Evolutionary conservation across 2,888 invertebrate species (phyloP).

Genomic region (Pristionchus mayeri): DNA sequence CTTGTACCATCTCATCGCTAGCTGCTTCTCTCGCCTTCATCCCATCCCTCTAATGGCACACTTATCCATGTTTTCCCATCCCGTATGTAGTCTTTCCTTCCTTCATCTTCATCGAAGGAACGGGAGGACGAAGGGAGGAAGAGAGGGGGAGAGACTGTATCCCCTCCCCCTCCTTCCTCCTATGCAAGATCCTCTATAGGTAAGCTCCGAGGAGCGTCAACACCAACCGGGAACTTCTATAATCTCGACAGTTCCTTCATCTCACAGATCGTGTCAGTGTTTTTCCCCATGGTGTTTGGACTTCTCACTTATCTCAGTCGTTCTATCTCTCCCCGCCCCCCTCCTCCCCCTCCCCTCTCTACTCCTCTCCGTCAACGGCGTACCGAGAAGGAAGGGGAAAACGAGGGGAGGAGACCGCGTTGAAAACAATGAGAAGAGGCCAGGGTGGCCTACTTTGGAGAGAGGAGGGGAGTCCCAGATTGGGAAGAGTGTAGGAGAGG

Average conservation of each 20-base stretch:
- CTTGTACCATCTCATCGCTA: conserved; percentile 23
- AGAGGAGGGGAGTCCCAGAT: conserved; percentile 30
- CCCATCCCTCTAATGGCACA: conserved; percentile 38
- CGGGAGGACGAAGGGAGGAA: no score
- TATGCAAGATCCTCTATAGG: neutral
- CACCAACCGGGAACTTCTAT: conserved; percentile 5
- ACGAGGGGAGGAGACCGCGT: neutral
- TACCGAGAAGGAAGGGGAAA: neutral
- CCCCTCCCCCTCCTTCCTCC: neutral
- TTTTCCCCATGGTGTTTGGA: neutral
- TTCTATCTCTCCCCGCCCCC: neutral
- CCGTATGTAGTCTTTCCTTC: conserved; percentile 12
- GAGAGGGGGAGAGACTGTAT: conserved; percentile 21
- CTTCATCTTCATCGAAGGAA: conserved; percentile 19
- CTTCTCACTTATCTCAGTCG: neutral
- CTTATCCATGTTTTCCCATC: conserved; percentile 18
- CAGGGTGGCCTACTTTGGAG: conserved; percentile 40
- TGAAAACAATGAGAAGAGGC: conserved; percentile 50
- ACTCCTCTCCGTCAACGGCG: no score
- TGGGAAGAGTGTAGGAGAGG: conserved; percentile 25
- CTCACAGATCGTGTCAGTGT: neutral
- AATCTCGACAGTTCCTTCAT: neutral
- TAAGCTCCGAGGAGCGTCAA: neutral
- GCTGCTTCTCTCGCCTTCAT: conserved; percentile 5
- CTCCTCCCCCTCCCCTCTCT: no score